Evolutionary conservation across 2,113 vertebrate genomes (phyloP).

Genomic region (Pitta sordida): DNA sequence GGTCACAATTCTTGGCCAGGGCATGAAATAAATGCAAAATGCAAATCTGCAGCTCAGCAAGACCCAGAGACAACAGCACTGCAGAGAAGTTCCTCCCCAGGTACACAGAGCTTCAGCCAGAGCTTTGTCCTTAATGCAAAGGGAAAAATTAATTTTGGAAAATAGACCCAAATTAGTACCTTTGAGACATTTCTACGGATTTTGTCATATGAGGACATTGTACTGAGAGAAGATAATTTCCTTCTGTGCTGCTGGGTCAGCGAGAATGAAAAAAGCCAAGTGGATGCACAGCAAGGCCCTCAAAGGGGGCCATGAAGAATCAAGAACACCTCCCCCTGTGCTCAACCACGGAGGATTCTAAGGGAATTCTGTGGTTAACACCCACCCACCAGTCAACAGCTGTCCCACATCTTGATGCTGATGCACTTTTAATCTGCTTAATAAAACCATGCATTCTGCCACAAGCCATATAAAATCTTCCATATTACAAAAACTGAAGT

Average conservation of each 20-base stretch:
- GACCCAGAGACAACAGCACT: neutral
- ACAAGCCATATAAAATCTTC: neutral
- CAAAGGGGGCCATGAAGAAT: neutral
- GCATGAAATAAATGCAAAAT: neutral
- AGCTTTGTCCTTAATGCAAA: neutral
- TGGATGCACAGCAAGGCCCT: neutral
- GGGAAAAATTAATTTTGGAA: neutral
- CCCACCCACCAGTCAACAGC: neutral
- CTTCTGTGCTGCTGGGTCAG: neutral
- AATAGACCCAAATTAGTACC: neutral
- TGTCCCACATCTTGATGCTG: neutral
- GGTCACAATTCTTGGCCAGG: neutral
- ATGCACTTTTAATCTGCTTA: neutral
- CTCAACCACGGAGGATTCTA: neutral
- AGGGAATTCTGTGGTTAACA: neutral
- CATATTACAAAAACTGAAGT: neutral
- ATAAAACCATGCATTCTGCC: neutral
- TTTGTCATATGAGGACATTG: neutral
- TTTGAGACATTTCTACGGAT: neutral
- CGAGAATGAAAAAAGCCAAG: neutral
- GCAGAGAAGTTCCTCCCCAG: neutral
- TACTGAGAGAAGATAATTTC: neutral
- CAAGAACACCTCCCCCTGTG: neutral
- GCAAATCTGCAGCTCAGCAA: neutral
- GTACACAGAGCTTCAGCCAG: neutral